phyloP scores from a whole-genome alignment of 2,113 vertebrate genomes.

The Zosterops hypoxanthus region DNA sequence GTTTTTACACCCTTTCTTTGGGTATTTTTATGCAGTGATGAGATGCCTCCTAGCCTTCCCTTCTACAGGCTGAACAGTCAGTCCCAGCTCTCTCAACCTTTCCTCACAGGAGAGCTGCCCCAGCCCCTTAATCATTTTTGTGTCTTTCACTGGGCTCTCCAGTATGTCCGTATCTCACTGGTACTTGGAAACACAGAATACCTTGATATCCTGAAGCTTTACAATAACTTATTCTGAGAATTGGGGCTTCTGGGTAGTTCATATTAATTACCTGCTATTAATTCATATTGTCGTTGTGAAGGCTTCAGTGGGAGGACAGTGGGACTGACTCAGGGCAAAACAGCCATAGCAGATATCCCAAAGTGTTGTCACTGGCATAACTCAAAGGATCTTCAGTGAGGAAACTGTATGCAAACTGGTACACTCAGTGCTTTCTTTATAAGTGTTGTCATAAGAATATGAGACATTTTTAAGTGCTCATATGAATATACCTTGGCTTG shows the following conservation, averaged over 20 bases:
- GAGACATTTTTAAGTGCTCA: not conserved
- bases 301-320: not conserved
- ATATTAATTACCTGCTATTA: not conserved
- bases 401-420: fast-evolving
- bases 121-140: not conserved
- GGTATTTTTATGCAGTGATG: not conserved
- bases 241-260: not conserved
- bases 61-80: not conserved
- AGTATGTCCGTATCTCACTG: not conserved
- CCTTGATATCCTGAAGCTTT: not conserved
- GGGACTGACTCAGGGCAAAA: not conserved
- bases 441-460: not conserved
- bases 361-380: not conserved
- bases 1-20: not conserved
- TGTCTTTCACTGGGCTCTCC: not conserved
- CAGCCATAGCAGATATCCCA: not conserved
- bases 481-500: not conserved
- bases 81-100: not conserved
- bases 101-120: not conserved
- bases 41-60: not conserved
- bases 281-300: not conserved
- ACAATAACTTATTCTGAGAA: not conserved
- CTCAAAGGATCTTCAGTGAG: not conserved
- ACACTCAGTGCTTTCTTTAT: not conserved
- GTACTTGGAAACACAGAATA: not conserved